Evolutionary conservation across 2,113 vertebrate genomes (phyloP).

Genomic region (Anoura caudifer): DNA sequence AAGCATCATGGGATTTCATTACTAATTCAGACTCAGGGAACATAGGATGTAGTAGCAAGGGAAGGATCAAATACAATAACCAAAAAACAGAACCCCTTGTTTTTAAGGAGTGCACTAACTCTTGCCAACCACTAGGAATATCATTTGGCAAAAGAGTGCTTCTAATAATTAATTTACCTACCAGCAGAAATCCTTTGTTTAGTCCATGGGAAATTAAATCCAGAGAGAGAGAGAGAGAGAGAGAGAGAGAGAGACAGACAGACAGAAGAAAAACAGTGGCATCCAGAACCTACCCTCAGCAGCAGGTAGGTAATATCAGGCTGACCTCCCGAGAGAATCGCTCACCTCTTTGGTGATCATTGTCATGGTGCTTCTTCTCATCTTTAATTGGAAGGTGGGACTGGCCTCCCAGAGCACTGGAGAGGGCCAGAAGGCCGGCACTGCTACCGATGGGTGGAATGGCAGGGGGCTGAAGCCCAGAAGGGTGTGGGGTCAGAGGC

Average conservation of each 20-base stretch:
- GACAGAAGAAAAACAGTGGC: neutral
- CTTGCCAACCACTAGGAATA: neutral
- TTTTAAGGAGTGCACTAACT: neutral
- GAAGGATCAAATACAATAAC: neutral
- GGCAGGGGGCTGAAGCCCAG: constrained; percentile 86
- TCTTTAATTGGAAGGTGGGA: constrained; percentile 89
- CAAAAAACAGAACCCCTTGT: neutral
- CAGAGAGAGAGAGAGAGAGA: neutral
- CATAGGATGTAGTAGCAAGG: neutral
- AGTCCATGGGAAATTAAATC: neutral
- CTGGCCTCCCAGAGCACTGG: constrained; percentile 86
- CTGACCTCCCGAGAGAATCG: rapidly evolving
- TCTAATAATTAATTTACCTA: constrained; percentile 15
- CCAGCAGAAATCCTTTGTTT: neutral
- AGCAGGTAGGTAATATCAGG: neutral
- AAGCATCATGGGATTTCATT: neutral
- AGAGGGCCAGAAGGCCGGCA: constrained; percentile 87
- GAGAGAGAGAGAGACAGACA: neutral
- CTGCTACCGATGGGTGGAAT: constrained; percentile 88
- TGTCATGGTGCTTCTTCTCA: constrained; percentile 90
- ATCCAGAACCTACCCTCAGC: neutral
- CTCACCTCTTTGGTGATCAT: constrained; percentile 90
- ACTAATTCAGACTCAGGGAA: neutral
- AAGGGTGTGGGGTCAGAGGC: constrained; percentile 87
- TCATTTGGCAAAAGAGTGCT: neutral